Base-by-base conservation (phyloP, 2,797 vertebrate genomes). In the Rhinichthys osculus region DNA sequence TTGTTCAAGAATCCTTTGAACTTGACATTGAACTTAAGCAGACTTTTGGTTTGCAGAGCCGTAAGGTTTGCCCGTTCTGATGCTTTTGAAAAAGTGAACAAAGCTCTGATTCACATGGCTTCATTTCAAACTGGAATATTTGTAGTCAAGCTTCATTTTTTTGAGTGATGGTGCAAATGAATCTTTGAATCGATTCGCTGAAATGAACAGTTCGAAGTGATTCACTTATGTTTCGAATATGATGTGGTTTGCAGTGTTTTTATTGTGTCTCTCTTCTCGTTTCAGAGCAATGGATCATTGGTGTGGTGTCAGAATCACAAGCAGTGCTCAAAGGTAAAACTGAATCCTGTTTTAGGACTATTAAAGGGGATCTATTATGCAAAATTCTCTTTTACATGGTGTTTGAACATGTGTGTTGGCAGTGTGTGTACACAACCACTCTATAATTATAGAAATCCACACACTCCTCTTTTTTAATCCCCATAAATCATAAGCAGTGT, bases 301-400 rank as follows among this genome's bases (percentile, higher is more conserved):
- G 95, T 96, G 87, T 99, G 98, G 98, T 99, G 98, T 94, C 97
- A 97, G 96, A 98, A 97, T 95, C 97, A 99, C 94, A 99, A 98
- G 93, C 97, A 99, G 66, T 99, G 98, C 95, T 98, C 97, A 87
- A 99, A 98, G 98, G 98, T 99, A 97, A 91, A 21, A 27, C 44
- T n/a, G 14, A n/a, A 33, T 70, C 21, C 21, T n/a, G 8, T 23
- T 71, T 70, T 40, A 40, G 21, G 35, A 40, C 9, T 3, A n/a
- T 59, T 27, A 10, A 50, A 50, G 47, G 14, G 16, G 5, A 50
- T 50, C 1, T 17, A 17, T 50, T 0, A 50, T 6, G 47, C 47
- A 50, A 50, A 50, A 16, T 50, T 50, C 47, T 14, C 4, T 47
- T 47, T 47, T 16, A 47, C 47, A 16, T 16, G 11, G 44, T 47